Percentiles rank a stretch among this genome's conserved stretches.
Conservation (phyloP, 2,797 vertebrate species). For the Protonibea diacanthus region DNA sequence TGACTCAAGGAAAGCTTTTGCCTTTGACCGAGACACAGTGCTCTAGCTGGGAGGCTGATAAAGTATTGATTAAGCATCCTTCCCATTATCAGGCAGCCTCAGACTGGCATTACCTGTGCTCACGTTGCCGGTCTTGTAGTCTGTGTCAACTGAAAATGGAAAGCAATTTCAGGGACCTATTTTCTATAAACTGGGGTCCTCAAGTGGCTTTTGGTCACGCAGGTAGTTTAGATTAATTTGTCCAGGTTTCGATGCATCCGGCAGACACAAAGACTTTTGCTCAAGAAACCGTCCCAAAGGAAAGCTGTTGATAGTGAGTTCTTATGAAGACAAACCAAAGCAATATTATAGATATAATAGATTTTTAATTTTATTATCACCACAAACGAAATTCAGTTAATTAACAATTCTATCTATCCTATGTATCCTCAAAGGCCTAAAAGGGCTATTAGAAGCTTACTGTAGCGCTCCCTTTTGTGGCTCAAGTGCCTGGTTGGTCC, state of each 20-base stretch:
- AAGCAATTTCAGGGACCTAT: conserved; percentile 35
- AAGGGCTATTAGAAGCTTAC: conserved; percentile 32
- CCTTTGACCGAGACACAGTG: conserved; percentile 22
- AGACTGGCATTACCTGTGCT: conserved; percentile 28
- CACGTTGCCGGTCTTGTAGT: conserved; percentile 20
- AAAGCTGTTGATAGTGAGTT: not conserved
- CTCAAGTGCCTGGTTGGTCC: conserved; percentile 49
- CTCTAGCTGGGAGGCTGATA: conserved; percentile 53
- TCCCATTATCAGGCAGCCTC: conserved; percentile 43
- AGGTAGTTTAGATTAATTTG: conserved; percentile 11
- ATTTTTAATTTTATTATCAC: not conserved
- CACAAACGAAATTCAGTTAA: not conserved
- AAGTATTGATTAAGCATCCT: conserved; percentile 71
- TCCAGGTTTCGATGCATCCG: not conserved
- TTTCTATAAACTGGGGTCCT: not conserved
- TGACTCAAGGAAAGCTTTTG: conserved; percentile 43
- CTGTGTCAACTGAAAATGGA: conserved; percentile 41
- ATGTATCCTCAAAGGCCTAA: conserved; percentile 15
- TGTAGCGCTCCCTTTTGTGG: conserved; percentile 37
- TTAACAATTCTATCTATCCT: not conserved
- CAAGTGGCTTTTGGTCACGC: not conserved
- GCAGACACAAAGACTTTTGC: not conserved
- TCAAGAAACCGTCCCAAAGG: conserved; percentile 1
- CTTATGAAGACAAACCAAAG: conserved; percentile 1
- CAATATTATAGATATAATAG: no score